Evolutionary conservation across 2,888 invertebrate genomes (phyloP), one percentile per base, ranked within the genome.

Genomic region (Lampropteryx suffumata): DNA sequence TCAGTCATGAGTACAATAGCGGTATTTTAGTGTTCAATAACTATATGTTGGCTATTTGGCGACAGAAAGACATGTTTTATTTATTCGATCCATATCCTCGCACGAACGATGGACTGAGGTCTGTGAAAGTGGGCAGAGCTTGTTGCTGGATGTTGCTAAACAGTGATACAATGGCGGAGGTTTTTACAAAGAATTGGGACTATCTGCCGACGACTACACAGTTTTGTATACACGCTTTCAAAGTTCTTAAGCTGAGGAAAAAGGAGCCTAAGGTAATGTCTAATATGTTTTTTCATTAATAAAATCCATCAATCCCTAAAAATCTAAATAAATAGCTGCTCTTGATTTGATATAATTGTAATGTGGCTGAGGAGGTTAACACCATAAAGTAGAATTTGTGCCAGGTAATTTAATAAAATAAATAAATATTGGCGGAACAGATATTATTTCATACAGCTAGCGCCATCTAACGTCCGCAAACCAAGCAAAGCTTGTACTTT

Each of bases 81-180:
- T 80, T 92, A 14, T 94, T 94, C 55, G 94, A 94, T 77, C 93
- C 94, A 0, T 94, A 94, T 61, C 90, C 93, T 3, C 86, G 94
- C 1, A 92, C 92, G 8, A 82, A 73, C 6, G 92, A 92, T 35
- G 94, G 93, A 0, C 61, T 79, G 50, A 82, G 91, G 17, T 82
- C 92, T 0, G 72, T 90, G 50, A 89, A 91, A 44, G 89, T 91
- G 0, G 93, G 94, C 0, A 82, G 86, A 35, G 93, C 92, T 0
- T 93, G 93, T 61, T 88, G 93, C n/a, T 86, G 92, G 44, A 92
- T 94, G 91, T 89, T 94, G 51, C 70, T 92, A 0, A 92, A 90
- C 48, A 66, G 93, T 0, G 91, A 91, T n/a, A 90, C 92, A 0
- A 76, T 93, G 57, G 90, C 92, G 0, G 81, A 84, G 0, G 82